phyloP scores from a whole-genome alignment of 2,797 vertebrate genomes.

The Molothrus aeneus region DNA sequence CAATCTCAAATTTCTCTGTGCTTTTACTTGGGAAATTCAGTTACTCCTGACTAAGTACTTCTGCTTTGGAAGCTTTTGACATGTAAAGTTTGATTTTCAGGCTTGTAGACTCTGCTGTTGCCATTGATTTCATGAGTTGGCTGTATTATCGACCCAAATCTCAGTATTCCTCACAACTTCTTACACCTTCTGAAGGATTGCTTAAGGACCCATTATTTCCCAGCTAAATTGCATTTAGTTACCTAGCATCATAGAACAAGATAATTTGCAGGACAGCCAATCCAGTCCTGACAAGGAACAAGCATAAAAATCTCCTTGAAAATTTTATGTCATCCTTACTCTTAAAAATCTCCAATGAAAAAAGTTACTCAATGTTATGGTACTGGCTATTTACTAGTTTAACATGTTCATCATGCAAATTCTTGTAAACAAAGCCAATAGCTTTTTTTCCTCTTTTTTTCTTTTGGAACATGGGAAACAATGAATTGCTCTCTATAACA shows the following conservation, averaged over 20 bases:
- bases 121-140: background rate
- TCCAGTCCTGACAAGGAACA: background rate
- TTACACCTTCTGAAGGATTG: background rate
- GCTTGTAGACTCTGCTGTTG: background rate
- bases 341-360: background rate
- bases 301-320: background rate
- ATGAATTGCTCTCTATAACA: background rate
- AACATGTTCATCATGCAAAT: background rate
- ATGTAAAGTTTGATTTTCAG: background rate
- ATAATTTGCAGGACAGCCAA: background rate
- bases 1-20: background rate
- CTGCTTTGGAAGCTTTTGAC: background rate
- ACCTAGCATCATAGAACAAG: background rate
- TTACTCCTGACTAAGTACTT: background rate
- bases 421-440: background rate
- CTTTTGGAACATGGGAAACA: background rate
- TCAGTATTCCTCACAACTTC: background rate
- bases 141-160: background rate
- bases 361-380: background rate
- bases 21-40: background rate
- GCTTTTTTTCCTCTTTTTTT: background rate
- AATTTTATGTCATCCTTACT: background rate
- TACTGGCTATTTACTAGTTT: background rate
- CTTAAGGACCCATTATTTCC: background rate
- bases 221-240: background rate